phyloP scores from a whole-genome alignment of 2,113 vertebrate genomes.

The Thunnus thynnus region DNA sequence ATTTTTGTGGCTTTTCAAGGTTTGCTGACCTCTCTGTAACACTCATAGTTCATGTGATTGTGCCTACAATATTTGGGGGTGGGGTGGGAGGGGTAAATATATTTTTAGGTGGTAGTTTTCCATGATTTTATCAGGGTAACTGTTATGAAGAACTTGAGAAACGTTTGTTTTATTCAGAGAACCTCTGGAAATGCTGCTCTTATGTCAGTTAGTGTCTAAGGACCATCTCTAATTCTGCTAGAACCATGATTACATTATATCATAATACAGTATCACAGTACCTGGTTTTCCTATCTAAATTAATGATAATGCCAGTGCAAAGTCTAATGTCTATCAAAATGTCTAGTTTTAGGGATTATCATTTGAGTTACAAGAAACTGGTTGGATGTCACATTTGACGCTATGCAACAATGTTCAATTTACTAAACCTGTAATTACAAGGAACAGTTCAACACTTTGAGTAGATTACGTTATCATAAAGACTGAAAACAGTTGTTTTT shows the following conservation, averaged over 20 bases:
- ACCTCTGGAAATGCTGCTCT: neutral
- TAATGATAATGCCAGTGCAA: neutral
- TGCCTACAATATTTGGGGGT: neutral
- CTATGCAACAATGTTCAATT: neutral
- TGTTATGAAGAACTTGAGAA: too few relatives aligned
- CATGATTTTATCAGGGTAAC: neutral
- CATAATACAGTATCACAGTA: neutral
- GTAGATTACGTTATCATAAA: too few relatives aligned
- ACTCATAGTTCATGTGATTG: neutral
- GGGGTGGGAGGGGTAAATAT: neutral
- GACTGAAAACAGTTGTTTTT: too few relatives aligned
- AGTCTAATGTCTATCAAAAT: neutral
- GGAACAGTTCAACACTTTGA: too few relatives aligned
- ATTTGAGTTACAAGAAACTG: neutral
- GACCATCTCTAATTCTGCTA: neutral
- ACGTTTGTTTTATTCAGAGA: neutral
- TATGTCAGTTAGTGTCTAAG: neutral
- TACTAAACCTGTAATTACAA: too few relatives aligned
- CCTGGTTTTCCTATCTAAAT: neutral
- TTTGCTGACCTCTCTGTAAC: neutral
- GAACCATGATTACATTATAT: too few relatives aligned
- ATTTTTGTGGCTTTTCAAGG: neutral
- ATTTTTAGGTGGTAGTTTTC: neutral
- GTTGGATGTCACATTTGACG: neutral
- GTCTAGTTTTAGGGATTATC: neutral